Evolutionary conservation across 2,797 vertebrate genomes (phyloP), one percentile per base, ranked within the genome.

Genomic region (Xiphophorus birchmanni): DNA sequence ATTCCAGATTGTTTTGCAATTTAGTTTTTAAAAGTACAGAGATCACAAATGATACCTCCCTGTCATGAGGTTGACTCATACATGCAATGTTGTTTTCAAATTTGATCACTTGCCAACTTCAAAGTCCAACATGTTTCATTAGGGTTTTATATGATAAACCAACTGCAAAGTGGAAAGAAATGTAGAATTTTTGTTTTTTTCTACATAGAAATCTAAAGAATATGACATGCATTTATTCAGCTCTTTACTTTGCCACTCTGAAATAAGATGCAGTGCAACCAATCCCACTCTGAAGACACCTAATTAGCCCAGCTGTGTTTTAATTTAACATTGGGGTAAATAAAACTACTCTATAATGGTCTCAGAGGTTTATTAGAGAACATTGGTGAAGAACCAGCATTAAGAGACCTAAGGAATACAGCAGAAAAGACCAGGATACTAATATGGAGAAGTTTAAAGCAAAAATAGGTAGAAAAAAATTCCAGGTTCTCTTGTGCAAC

Each of bases 61-160:
- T 76, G 52, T 54, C 32, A 77, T 26, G 8, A 72, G 18, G 54
- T 10, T 52, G 40, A 75, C 37, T 58, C 17, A 69, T 58, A 79
- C 45, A 50, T 69, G 10, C 10, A 11, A 5, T 26, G 58, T 2
- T 65, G 15, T 37, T 67, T 37, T 26, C 37, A 69, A 35, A 42
- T 42, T 26, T 42, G 26, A 42, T 69, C 37, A 12, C 63, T 21
- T 35, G 32, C 21, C 60, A 65, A 65, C 17, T 7, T 18, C 32
- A 65, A 37, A 65, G 35, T 35, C 32, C 17, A 37, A 65, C 6
- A 37, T 35, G 60, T 37, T 37, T 65, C 35, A 21, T 18, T 17
- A 21, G 2, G 60, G 35, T 37, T 65, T 63, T 35, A 21, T 65
- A 17, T 21, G 63, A 37, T 11, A 67, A 37, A 21, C 17, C 32